Percentiles rank a stretch among this genome's conserved stretches.
Evolutionary conservation across 2,888 invertebrate species (phyloP).

Genomic region (Epicampocera succincta): DNA sequence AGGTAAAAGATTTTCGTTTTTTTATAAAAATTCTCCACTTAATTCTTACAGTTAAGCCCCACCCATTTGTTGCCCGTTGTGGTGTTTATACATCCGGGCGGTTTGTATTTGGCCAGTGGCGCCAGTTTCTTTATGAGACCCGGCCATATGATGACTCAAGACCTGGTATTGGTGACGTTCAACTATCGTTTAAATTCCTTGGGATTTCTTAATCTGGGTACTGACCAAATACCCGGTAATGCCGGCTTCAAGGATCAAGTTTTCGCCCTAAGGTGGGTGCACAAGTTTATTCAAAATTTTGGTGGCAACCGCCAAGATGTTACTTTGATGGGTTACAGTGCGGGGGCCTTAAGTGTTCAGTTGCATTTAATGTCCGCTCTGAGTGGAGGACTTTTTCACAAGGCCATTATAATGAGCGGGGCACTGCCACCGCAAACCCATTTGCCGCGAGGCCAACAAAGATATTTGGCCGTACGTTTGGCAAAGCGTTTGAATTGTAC

Average conservation of each 20-base stretch:
- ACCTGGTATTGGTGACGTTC: conserved; percentile 84
- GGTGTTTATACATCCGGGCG: conserved; percentile 86
- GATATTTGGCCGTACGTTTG: conserved; percentile 82
- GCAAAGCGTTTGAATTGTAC: conserved; percentile 82
- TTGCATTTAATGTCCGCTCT: conserved; percentile 79
- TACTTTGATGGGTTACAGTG: conserved; percentile 82
- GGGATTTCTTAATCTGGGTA: conserved; percentile 83
- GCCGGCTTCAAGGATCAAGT: conserved; percentile 85
- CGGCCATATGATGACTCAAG: conserved; percentile 84
- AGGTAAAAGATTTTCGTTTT: conserved; percentile 35
- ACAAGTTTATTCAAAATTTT: conserved; percentile 82
- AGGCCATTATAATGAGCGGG: conserved; percentile 83
- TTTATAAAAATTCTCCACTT: neutral
- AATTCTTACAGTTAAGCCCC: conserved; percentile 51
- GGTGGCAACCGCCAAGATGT: conserved; percentile 83
- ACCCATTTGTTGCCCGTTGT: conserved; percentile 82
- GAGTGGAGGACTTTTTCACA: conserved; percentile 82
- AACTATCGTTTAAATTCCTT: conserved; percentile 85
- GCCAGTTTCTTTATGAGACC: conserved; percentile 82
- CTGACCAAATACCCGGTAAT: conserved; percentile 83
- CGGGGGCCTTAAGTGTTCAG: conserved; percentile 74
- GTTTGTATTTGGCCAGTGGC: conserved; percentile 83
- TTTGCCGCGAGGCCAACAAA: conserved; percentile 80
- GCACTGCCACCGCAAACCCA: conserved; percentile 73
- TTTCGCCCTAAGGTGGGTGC: conserved; percentile 83